Conservation (phyloP, 2,888 invertebrate genomes). For the Tethea ocularis region DNA sequence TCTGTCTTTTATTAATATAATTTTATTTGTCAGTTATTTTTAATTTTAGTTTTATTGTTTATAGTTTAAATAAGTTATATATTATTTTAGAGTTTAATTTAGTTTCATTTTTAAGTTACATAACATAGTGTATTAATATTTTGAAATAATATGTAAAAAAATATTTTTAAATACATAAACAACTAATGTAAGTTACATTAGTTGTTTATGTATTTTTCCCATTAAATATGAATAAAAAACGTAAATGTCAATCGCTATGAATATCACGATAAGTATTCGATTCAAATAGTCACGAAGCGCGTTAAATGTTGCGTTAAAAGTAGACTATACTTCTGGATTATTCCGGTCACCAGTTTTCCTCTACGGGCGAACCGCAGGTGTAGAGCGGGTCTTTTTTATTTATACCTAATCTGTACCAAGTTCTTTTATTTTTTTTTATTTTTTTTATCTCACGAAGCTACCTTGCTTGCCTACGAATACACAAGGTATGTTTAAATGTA, state of each 20-base stretch:
- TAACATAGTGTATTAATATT: too few relatives aligned
- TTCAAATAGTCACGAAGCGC: conserved; percentile 40
- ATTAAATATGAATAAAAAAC: neutral
- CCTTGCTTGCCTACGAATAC: conserved; percentile 17
- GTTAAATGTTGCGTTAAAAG: conserved; percentile 65
- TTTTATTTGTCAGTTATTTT: too few relatives aligned
- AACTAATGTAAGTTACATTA: too few relatives aligned
- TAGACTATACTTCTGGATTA: conserved; percentile 50
- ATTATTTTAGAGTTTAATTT: too few relatives aligned
- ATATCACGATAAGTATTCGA: conserved; percentile 42
- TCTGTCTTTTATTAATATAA: too few relatives aligned
- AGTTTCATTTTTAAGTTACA: too few relatives aligned
- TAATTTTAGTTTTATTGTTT: too few relatives aligned
- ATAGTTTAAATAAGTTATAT: too few relatives aligned
- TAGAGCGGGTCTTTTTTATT: conserved; percentile 16
- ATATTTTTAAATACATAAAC: too few relatives aligned
- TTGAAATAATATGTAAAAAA: too few relatives aligned
- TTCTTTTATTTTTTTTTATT: conserved; percentile 34
- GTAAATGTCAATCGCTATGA: conserved; percentile 20
- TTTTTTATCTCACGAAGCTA: conserved; percentile 33
- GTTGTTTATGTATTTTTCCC: neutral
- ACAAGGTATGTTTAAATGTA: neutral
- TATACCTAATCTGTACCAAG: conserved; percentile 30
- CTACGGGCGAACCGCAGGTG: conserved; percentile 36
- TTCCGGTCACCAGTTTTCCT: conserved; percentile 22